Conservation (phyloP, 2,113 vertebrate species). For the Lagenorhynchus albirostris region DNA sequence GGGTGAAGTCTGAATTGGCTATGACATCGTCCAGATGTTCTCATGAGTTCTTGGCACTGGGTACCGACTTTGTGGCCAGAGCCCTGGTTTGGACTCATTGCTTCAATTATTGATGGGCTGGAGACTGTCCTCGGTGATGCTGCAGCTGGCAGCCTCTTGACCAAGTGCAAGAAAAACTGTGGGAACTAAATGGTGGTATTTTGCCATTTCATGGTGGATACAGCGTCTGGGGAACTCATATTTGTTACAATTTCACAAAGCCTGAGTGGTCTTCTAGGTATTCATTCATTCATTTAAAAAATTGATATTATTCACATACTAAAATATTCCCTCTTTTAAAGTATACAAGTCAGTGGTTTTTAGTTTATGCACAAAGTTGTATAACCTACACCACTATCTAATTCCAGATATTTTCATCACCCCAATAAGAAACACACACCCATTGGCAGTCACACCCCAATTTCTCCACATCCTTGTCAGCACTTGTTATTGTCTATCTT, state of each 20-base stretch:
- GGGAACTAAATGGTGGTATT: neutral
- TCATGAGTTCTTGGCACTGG: neutral
- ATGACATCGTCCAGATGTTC: neutral
- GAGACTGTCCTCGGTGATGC: neutral
- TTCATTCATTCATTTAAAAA: slow-evolving; percentile 2
- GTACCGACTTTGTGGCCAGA: neutral
- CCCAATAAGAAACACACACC: neutral
- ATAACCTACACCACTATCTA: neutral
- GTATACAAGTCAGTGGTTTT: neutral
- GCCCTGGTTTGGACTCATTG: neutral
- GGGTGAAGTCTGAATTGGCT: neutral
- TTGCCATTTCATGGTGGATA: neutral
- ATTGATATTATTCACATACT: neutral
- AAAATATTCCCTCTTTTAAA: neutral
- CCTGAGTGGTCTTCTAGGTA: neutral
- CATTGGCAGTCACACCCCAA: neutral
- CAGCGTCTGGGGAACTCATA: neutral
- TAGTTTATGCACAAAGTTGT: neutral
- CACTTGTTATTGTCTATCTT: neutral
- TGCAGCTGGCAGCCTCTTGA: neutral
- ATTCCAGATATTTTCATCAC: slow-evolving; percentile 11
- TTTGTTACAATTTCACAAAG: slow-evolving; percentile 3
- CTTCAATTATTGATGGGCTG: neutral
- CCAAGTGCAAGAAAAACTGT: neutral
- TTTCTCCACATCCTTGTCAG: neutral